A percentile compares a stretch with the other conserved stretches of the same genome.
Conservation (phyloP, 2,888 invertebrate genomes). For the Perizoma affinitatum region DNA sequence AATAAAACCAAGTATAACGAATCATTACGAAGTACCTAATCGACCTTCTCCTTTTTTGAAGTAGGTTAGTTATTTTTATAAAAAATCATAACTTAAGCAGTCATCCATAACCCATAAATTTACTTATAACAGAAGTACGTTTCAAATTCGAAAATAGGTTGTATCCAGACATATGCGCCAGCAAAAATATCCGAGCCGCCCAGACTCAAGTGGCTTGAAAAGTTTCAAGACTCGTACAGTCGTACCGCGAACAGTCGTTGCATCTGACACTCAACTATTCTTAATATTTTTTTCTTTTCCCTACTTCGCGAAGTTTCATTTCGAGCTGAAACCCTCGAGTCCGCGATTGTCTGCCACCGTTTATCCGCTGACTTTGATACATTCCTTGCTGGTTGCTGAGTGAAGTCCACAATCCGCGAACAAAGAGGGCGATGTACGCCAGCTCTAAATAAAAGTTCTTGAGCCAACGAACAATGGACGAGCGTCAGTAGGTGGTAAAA, state of each 20-base stretch:
- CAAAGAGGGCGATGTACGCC: constrained; percentile 59
- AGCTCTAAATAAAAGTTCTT: constrained; percentile 51
- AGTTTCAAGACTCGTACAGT: constrained; percentile 67
- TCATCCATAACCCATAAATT: too few species aligned
- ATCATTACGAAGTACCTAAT: too few species aligned
- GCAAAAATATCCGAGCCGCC: constrained; percentile 42
- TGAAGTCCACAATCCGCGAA: constrained; percentile 54
- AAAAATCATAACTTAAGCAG: too few species aligned
- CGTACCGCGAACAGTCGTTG: constrained; percentile 69
- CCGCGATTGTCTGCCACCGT: constrained; percentile 54
- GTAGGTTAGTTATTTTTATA: too few species aligned
- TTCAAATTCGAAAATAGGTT: too few species aligned
- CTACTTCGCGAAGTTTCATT: constrained; percentile 72
- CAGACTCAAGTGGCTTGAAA: constrained; percentile 48
- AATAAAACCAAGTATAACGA: too few species aligned
- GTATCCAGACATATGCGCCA: constrained; percentile 18
- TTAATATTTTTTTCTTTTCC: constrained; percentile 61
- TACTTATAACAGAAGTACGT: too few species aligned
- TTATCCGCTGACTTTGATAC: constrained; percentile 63
- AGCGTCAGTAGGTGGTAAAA: constrained; percentile 64
- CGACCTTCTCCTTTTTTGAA: too few species aligned
- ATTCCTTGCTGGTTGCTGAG: constrained; percentile 54
- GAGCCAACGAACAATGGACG: constrained; percentile 64
- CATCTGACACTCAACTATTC: constrained; percentile 77
- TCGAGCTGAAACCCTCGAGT: constrained; percentile 56